Conservation (phyloP, 1,140 invertebrate genomes). For the Oreohelix idahoensis region DNA sequence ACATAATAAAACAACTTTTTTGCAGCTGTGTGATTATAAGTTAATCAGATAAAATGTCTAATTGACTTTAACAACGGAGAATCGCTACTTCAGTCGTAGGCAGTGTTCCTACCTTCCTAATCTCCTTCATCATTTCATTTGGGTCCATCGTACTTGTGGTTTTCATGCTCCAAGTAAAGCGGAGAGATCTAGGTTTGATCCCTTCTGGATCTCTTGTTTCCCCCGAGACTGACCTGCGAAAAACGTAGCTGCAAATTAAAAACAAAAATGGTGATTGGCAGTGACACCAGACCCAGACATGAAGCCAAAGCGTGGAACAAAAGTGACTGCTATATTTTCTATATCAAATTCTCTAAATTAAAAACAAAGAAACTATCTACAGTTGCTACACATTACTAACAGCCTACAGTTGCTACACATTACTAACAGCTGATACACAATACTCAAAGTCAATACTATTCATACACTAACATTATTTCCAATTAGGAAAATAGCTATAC, state of each 20-base stretch:
- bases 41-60: too few relatives aligned
- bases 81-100: too few relatives aligned
- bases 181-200: conserved; percentile 79
- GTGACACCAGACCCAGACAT: conserved; percentile 35
- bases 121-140: conserved; percentile 98
- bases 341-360: not conserved
- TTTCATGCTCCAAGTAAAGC: conserved; percentile 99
- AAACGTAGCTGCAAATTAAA: conserved; percentile 72
- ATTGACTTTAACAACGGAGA: too few relatives aligned
- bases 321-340: not conserved
- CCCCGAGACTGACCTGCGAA: conserved; percentile 71
- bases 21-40: too few relatives aligned
- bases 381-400: not conserved
- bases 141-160: conserved; percentile 98
- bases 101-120: conserved; percentile 81
- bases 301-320: conserved; percentile 31
- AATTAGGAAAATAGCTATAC: too few relatives aligned
- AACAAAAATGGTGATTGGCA: conserved; percentile 53
- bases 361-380: not conserved
- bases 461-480: too few relatives aligned
- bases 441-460: too few relatives aligned
- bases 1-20: too few relatives aligned
- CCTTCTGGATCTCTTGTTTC: conserved; percentile 53
- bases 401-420: not conserved
- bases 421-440: not conserved